phyloP scores from a whole-genome alignment of 1,140 invertebrate species.

The Antheraea mylitta region DNA sequence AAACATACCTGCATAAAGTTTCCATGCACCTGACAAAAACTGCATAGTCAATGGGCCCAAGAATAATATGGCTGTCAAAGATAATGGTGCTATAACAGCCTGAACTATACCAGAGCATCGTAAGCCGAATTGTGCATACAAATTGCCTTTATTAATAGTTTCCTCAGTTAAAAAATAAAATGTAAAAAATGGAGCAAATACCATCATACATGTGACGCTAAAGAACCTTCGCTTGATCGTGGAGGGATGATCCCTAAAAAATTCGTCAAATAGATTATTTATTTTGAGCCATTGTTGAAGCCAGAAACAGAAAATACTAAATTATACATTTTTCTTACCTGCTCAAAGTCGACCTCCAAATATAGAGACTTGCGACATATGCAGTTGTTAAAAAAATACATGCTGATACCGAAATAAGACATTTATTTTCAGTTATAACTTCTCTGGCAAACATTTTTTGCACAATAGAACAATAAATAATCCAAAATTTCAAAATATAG shows the following conservation, averaged over 20 bases:
- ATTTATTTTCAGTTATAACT: constrained; percentile 38
- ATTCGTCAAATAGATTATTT: not conserved
- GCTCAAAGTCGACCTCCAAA: constrained; percentile 87
- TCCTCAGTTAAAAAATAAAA: constrained; percentile 84
- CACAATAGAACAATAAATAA: not conserved
- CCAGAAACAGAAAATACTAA: constrained; percentile 1
- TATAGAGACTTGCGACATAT: constrained; percentile 91
- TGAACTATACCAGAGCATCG: constrained; percentile 85
- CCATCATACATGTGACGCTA: constrained; percentile 89
- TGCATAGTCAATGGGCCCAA: constrained; percentile 90
- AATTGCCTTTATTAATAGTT: constrained; percentile 80
- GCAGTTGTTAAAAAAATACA: constrained; percentile 86
- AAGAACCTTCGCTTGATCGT: constrained; percentile 93
- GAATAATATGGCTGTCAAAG: constrained; percentile 92
- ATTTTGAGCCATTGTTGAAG: not conserved
- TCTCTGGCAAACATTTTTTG: constrained; percentile 12
- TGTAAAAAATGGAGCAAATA: constrained; percentile 88
- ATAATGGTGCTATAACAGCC: constrained; percentile 87
- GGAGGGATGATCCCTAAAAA: constrained; percentile 89
- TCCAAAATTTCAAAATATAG: not conserved
- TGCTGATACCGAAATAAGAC: constrained; percentile 64
- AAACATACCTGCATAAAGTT: constrained; percentile 84
- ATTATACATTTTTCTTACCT: constrained; percentile 76
- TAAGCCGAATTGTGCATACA: constrained; percentile 89
- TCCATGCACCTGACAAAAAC: constrained; percentile 83